Evolutionary conservation across 1,140 invertebrate genomes (phyloP).

Genomic region (Calycopis cecrops): DNA sequence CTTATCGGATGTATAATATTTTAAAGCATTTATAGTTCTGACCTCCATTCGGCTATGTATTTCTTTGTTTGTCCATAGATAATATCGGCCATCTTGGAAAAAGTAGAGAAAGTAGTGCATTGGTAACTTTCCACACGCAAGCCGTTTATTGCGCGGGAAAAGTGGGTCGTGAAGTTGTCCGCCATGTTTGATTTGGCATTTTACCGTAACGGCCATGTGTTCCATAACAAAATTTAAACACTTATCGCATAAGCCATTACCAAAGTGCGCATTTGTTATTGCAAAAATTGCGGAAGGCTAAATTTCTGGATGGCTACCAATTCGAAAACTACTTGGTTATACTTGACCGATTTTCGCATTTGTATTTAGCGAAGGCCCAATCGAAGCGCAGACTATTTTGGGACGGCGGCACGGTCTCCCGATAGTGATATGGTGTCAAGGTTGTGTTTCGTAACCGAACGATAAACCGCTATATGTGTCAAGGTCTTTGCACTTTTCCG

Average conservation of each 20-base stretch:
- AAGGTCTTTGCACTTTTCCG: slow-evolving; percentile 55
- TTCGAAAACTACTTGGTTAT: slow-evolving; percentile 37
- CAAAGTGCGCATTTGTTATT: slow-evolving; percentile 7
- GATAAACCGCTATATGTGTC: slow-evolving; percentile 55
- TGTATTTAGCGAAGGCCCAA: slow-evolving; percentile 46
- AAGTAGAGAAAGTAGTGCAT: slow-evolving; percentile 74
- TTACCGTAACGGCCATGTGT: slow-evolving; percentile 32
- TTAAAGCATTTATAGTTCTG: background rate
- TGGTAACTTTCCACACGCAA: slow-evolving; percentile 70
- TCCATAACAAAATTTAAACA: background rate
- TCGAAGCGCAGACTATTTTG: slow-evolving; percentile 56
- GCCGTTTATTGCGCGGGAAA: slow-evolving; percentile 60
- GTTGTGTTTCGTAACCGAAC: slow-evolving; percentile 57
- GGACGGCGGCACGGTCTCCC: slow-evolving; percentile 51
- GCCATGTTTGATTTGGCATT: slow-evolving; percentile 67
- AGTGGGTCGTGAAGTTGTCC: slow-evolving; percentile 60
- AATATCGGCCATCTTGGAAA: slow-evolving; percentile 68
- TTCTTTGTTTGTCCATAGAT: slow-evolving; percentile 48
- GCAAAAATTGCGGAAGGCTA: slow-evolving; percentile 35
- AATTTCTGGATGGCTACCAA: slow-evolving; percentile 50
- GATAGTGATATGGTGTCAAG: slow-evolving; percentile 71
- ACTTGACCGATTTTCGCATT: slow-evolving; percentile 69
- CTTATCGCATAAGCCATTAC: background rate
- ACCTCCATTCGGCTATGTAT: background rate
- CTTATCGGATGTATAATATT: too few species aligned